Conservation (phyloP, 2,888 invertebrate species). For the Tipula helvola region DNA sequence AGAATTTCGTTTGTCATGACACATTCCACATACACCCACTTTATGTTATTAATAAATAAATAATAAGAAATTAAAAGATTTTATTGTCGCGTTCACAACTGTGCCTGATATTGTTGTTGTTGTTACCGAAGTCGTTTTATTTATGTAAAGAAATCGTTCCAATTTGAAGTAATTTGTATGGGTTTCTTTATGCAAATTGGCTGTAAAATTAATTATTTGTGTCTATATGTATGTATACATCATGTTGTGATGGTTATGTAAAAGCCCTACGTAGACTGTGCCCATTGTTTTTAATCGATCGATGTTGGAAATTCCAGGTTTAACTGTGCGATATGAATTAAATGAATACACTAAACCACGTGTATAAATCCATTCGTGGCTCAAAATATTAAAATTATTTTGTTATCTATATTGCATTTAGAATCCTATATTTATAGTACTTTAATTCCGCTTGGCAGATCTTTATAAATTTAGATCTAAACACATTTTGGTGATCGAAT, state of each 20-base stretch:
- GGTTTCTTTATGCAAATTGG: background rate
- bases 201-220: background rate
- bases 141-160: background rate
- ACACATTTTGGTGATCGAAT: too few relatives aligned
- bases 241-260: background rate
- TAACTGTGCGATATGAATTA: too few relatives aligned
- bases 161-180: background rate
- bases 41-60: background rate
- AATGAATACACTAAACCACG: too few relatives aligned
- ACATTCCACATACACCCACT: background rate
- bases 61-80: background rate
- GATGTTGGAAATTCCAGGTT: background rate
- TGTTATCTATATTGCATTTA: too few relatives aligned
- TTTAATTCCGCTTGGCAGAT: too few relatives aligned
- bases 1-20: background rate
- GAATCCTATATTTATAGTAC: too few relatives aligned
- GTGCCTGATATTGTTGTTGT: background rate
- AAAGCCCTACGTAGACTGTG: background rate
- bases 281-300: too few relatives aligned
- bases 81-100: background rate
- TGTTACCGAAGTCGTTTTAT: background rate
- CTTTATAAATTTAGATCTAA: too few relatives aligned
- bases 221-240: background rate
- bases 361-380: too few relatives aligned
- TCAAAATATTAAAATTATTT: too few relatives aligned